Percentiles rank a stretch among this genome's conserved stretches.
Evolutionary conservation across 2,888 invertebrate species (phyloP).

Genomic region (Eurois occulta): DNA sequence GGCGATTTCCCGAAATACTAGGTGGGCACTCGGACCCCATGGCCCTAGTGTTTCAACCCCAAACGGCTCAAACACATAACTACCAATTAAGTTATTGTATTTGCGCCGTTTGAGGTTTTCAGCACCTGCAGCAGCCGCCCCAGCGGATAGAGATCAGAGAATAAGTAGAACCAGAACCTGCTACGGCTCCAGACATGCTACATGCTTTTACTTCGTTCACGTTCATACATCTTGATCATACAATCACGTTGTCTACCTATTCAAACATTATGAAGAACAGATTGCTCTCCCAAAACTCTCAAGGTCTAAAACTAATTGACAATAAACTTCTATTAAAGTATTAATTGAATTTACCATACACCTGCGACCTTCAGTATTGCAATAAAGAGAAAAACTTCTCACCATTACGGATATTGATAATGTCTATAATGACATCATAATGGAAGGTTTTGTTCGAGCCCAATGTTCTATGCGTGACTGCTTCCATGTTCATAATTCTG

Average conservation of each 20-base stretch:
- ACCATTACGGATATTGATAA: constrained; percentile 76
- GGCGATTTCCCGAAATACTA: no score
- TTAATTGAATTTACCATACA: constrained; percentile 64
- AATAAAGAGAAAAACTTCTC: constrained; percentile 75
- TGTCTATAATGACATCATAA: constrained; percentile 67
- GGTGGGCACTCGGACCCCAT: no score
- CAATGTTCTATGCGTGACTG: constrained; percentile 63
- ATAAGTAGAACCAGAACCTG: not conserved
- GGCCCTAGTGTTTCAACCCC: no score
- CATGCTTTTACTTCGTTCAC: not conserved
- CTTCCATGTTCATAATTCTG: constrained; percentile 53
- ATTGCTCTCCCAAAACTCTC: not conserved
- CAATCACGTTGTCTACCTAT: not conserved
- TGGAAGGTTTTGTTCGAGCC: constrained; percentile 61
- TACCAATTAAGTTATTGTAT: no score
- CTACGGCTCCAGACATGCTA: not conserved
- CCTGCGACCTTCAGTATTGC: constrained; percentile 67
- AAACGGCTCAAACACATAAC: no score
- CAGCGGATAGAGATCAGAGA: no score
- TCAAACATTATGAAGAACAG: not conserved
- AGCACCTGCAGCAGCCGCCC: no score
- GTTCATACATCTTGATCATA: not conserved
- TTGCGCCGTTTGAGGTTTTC: no score
- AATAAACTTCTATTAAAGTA: constrained; percentile 36
- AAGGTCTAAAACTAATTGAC: constrained; percentile 23